Conservation (phyloP, 2,888 invertebrate species). For the Chymomyza fuscimana region DNA sequence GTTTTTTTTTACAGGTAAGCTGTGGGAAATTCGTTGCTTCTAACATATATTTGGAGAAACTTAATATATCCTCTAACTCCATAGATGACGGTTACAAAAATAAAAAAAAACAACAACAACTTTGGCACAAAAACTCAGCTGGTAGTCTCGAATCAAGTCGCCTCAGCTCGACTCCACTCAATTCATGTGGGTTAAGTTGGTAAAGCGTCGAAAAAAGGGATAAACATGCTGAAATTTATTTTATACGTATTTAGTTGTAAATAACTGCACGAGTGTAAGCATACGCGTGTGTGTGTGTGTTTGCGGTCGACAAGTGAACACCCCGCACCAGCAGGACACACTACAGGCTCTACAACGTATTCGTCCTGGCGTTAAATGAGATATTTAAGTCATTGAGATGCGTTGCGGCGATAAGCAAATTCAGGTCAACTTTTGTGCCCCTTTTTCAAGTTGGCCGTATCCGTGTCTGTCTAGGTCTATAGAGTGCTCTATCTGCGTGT, state of each 20-base stretch:
- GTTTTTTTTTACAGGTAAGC: too few relatives aligned
- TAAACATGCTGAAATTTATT: conserved; percentile 69
- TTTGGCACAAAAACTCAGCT: neutral
- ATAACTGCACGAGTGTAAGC: neutral
- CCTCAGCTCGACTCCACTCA: neutral
- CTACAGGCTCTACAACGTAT: conserved; percentile 20
- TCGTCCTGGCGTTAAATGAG: conserved; percentile 74
- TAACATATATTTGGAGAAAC: too few relatives aligned
- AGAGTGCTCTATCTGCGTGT: neutral
- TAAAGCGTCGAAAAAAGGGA: conserved; percentile 44
- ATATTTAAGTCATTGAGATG: conserved; percentile 72
- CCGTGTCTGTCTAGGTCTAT: conserved; percentile 5
- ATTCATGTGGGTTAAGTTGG: neutral
- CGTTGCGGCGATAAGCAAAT: conserved; percentile 62
- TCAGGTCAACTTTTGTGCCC: conserved; percentile 56
- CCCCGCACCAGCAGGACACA: neutral
- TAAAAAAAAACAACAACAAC: conserved; percentile 1
- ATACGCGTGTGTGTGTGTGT: conserved; percentile 17
- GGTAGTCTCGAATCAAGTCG: neutral
- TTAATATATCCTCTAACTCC: too few relatives aligned
- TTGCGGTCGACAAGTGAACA: conserved; percentile 46
- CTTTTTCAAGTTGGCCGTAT: conserved; percentile 18
- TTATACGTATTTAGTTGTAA: conserved; percentile 47
- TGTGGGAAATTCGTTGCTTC: too few relatives aligned
- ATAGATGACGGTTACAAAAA: too few relatives aligned